These are phyloP conservation scores for Hycleus cichorii DNA, from an alignment of 1,140 invertebrate genomes.

Conservation along the genomic window DNA sequence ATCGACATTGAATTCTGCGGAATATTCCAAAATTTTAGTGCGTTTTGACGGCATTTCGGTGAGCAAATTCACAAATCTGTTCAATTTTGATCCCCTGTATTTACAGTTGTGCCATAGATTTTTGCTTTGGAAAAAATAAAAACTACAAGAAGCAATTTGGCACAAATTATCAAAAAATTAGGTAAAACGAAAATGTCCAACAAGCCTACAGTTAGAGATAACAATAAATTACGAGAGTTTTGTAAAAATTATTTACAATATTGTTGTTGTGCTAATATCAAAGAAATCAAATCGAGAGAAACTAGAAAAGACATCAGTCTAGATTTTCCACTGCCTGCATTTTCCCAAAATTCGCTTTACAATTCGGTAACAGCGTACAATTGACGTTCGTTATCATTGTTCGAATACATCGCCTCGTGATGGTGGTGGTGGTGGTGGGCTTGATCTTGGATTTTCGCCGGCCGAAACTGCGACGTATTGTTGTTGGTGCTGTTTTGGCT, in stretches of 20 bases:
- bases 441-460: slow-evolving; percentile 37
- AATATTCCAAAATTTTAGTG: not conserved
- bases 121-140: too few species aligned
- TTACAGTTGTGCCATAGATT: not conserved
- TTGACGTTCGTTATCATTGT: slow-evolving; percentile 38
- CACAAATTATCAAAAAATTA: not conserved
- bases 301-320: not conserved
- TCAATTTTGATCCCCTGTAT: not conserved
- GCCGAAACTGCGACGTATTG: slow-evolving; percentile 34
- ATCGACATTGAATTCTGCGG: not conserved
- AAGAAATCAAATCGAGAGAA: not conserved
- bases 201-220: not conserved
- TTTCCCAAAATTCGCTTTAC: slow-evolving; percentile 35
- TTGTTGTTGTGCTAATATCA: not conserved
- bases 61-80: not conserved
- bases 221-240: not conserved
- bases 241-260: not conserved
- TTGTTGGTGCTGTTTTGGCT: not conserved
- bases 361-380: slow-evolving; percentile 41
- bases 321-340: slow-evolving; percentile 36
- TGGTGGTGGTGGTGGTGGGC: slow-evolving; percentile 20
- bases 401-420: slow-evolving; percentile 33
- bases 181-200: not conserved
- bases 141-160: too few species aligned
- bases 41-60: not conserved